phyloP scores from a whole-genome alignment of 1,140 invertebrate species.

The Apis florea region DNA sequence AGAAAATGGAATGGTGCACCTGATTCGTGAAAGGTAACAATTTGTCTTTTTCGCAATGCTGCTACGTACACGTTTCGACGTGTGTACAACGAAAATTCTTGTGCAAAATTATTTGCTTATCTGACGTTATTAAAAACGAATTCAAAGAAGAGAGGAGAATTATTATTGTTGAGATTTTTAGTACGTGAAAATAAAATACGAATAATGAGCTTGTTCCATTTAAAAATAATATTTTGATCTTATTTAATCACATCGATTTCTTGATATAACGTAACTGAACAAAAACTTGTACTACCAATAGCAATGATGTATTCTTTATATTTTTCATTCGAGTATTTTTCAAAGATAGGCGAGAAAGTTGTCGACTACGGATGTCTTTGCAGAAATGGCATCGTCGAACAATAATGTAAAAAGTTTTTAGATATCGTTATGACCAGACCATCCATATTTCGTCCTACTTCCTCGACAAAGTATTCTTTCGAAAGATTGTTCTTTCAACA shows the following conservation, averaged over 20 bases:
- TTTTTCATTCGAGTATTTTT: background rate
- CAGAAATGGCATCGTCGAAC: background rate
- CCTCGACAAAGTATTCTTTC: background rate
- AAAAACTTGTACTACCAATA: background rate
- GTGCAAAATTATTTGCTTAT: too few species aligned
- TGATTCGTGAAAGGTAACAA: too few species aligned
- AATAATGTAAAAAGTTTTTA: constrained; percentile 1
- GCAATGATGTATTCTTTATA: background rate
- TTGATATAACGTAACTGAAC: background rate
- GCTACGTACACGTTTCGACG: too few species aligned
- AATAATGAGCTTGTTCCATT: too few species aligned
- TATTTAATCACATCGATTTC: too few species aligned
- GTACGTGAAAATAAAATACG: background rate
- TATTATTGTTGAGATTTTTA: background rate
- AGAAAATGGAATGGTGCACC: too few species aligned
- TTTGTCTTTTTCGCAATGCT: too few species aligned
- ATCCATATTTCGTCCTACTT: background rate
- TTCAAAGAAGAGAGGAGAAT: background rate
- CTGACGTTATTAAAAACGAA: background rate
- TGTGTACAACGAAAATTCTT: too few species aligned
- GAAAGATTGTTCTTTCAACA: background rate
- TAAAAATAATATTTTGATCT: too few species aligned
- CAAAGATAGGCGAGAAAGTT: background rate
- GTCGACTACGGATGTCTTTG: background rate
- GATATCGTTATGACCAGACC: background rate